phyloP scores from a whole-genome alignment of 2,113 vertebrate genomes.

The Nesogale talazaci region DNA sequence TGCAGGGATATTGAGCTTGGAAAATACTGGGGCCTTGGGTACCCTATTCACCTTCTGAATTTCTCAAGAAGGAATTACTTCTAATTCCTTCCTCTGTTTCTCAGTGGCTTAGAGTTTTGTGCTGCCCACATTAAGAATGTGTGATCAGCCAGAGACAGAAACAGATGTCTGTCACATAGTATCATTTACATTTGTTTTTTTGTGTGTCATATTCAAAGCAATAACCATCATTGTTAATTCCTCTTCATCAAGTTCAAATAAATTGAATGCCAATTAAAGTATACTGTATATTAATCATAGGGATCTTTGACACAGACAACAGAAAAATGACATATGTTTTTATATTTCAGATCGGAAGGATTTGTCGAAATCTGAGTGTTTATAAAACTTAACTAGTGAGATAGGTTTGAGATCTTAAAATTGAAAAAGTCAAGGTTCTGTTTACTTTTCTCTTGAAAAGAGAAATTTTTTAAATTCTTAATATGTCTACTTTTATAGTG shows the following conservation, averaged over 20 bases:
- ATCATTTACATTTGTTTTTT: background rate
- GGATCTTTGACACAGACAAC: background rate
- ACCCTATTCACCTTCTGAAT: background rate
- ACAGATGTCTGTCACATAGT: background rate
- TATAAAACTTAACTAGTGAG: background rate
- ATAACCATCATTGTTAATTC: background rate
- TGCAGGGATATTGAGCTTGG: background rate
- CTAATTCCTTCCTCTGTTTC: background rate
- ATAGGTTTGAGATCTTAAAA: background rate
- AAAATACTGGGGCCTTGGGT: background rate
- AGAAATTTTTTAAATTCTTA: background rate
- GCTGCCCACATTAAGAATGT: background rate
- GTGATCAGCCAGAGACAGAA: background rate
- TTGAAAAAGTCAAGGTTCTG: background rate
- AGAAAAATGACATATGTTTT: background rate
- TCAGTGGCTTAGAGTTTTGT: background rate
- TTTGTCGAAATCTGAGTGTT: constrained; percentile 31
- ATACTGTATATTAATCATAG: background rate
- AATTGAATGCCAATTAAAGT: background rate
- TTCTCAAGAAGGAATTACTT: background rate
- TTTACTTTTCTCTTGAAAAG: background rate
- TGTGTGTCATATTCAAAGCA: background rate
- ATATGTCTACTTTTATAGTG: background rate
- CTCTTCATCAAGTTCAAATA: background rate
- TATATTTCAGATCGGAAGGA: constrained; percentile 2